These are phyloP conservation scores for Ammospiza caudacuta DNA, from an alignment of 2,113 vertebrate species.

Conservation along the genomic window DNA sequence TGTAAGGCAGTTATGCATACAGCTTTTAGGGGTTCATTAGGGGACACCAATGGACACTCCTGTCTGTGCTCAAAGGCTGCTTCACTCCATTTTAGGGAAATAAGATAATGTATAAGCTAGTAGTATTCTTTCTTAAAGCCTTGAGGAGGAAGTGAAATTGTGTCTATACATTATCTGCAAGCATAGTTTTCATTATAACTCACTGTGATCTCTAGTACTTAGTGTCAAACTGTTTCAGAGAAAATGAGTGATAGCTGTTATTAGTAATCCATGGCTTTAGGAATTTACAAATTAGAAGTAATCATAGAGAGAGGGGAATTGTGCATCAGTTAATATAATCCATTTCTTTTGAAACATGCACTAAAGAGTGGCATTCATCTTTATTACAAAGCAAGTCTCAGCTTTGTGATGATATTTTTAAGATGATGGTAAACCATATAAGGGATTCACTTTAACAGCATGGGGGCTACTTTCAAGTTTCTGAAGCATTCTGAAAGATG, in stretches of 20 bases:
- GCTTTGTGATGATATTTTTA: background rate
- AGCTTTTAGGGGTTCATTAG: background rate
- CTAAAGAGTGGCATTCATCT: background rate
- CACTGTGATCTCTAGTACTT: background rate
- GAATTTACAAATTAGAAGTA: slow-evolving; percentile 57
- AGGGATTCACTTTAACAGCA: background rate
- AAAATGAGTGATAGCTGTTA: slow-evolving; percentile 42
- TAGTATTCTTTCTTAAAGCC: slow-evolving; percentile 2
- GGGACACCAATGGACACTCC: background rate
- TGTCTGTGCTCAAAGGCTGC: background rate
- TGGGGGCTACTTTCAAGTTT: background rate
- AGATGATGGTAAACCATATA: background rate
- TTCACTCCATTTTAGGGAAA: background rate
- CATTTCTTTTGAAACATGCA: slow-evolving; percentile 28
- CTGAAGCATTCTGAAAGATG: background rate
- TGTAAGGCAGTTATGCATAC: background rate
- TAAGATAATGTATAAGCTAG: background rate
- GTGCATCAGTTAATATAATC: slow-evolving; percentile 9
- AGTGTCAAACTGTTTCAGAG: background rate
- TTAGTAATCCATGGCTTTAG: slow-evolving; percentile 33
- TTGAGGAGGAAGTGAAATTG: background rate
- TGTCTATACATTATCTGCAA: background rate
- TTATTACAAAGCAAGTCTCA: background rate
- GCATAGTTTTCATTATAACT: background rate
- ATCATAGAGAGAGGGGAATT: slow-evolving; percentile 2